Evolutionary conservation across 2,797 vertebrate species (phyloP).

Genomic region (Streptopelia turtur): DNA sequence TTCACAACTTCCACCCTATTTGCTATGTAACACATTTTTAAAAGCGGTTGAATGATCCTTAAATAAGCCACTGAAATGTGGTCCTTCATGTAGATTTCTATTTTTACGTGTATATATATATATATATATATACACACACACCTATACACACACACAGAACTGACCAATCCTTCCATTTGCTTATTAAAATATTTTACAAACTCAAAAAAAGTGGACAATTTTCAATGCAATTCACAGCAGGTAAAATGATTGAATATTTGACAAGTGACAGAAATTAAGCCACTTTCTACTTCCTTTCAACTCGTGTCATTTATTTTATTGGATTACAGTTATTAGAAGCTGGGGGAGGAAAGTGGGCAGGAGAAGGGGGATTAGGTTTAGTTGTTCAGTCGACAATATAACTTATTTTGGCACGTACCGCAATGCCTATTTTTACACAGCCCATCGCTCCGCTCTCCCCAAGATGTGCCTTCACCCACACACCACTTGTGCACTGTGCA

Average conservation of each 20-base stretch:
- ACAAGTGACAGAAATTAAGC: conserved; percentile 19
- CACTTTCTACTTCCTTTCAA: conserved; percentile 50
- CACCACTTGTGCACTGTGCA: conserved; percentile 23
- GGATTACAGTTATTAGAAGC: conserved; percentile 55
- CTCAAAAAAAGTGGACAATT: background rate
- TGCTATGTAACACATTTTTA: background rate
- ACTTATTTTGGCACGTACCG: background rate
- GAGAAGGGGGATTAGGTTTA: conserved; percentile 20
- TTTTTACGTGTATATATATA: background rate
- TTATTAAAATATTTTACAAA: background rate
- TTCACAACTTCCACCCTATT: background rate
- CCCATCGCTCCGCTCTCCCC: background rate
- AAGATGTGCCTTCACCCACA: conserved; percentile 56
- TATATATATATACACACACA: background rate
- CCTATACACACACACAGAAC: accelerated
- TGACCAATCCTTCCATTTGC: background rate
- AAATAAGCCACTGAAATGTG: background rate
- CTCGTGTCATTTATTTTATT: background rate
- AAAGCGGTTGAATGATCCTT: background rate
- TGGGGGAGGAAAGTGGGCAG: conserved; percentile 51
- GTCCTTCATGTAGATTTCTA: background rate
- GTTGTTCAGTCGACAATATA: conserved; percentile 1
- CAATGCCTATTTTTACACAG: conserved; percentile 50
- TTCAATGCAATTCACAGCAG: background rate
- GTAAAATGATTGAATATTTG: background rate